A percentile compares a stretch with the other conserved stretches of the same genome.
Evolutionary conservation across 2,797 vertebrate species (phyloP).

Genomic region (Muraenolepis orangiensis): DNA sequence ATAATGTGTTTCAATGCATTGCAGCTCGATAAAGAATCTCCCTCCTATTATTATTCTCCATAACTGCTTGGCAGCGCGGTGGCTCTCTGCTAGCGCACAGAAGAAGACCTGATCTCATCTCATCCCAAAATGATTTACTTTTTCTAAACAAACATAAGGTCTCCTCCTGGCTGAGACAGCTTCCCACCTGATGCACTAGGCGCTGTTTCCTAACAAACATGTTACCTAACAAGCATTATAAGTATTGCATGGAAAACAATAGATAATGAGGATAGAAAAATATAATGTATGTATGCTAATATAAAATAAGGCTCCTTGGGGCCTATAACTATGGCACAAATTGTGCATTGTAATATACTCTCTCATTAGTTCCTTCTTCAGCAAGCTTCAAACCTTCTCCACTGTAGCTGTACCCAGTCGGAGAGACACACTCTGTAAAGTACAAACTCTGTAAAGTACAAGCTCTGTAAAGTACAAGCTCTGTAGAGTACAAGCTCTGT

Average conservation of each 20-base stretch:
- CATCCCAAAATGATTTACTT: background rate
- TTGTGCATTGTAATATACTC: background rate
- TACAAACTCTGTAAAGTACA: background rate
- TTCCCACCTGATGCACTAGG: background rate
- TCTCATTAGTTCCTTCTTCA: background rate
- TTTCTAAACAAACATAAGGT: background rate
- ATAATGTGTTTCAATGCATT: background rate
- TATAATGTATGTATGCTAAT: too few relatives aligned
- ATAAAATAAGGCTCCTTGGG: background rate
- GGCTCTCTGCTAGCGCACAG: background rate
- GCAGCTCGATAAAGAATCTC: background rate
- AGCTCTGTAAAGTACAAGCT: too few relatives aligned
- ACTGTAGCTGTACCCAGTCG: background rate
- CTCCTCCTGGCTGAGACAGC: background rate
- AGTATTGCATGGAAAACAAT: background rate
- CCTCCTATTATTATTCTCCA: background rate
- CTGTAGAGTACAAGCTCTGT: too few relatives aligned
- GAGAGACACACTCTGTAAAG: too few relatives aligned
- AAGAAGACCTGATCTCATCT: background rate
- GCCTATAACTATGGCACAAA: background rate
- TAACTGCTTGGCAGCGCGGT: background rate
- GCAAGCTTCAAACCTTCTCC: background rate
- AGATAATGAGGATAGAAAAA: background rate
- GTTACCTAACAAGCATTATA: background rate
- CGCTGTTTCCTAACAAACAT: background rate